Conservation (phyloP, 2,797 vertebrate genomes). For the Sebastes glaucus region DNA sequence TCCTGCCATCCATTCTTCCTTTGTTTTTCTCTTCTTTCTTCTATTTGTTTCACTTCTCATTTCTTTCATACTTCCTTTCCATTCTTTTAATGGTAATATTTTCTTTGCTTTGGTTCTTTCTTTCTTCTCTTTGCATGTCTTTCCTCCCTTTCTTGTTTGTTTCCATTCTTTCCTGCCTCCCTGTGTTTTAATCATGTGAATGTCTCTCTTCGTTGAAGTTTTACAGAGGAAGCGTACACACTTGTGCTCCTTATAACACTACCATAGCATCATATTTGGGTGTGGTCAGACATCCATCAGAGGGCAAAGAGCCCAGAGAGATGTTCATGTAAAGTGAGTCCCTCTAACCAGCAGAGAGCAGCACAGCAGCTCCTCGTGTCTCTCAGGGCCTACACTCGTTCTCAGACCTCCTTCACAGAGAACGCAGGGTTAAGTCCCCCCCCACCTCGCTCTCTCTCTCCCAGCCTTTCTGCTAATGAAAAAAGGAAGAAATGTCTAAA, state of each 20-base stretch:
- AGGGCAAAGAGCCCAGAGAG: too few species aligned
- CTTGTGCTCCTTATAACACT: too few species aligned
- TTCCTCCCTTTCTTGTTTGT: not conserved
- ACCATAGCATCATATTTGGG: not conserved
- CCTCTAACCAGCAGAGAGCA: not conserved
- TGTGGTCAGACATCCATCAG: not conserved
- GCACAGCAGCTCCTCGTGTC: too few species aligned
- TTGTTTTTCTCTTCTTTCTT: too few species aligned
- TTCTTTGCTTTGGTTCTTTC: not conserved
- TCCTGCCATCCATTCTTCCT: too few species aligned
- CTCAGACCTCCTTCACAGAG: not conserved
- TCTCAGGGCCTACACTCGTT: not conserved
- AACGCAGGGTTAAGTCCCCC: not conserved
- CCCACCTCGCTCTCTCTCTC: not conserved
- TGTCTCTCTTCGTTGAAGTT: not conserved
- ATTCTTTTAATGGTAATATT: not conserved
- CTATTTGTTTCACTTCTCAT: too few species aligned
- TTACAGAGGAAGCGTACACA: too few species aligned
- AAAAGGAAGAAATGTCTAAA: constrained; percentile 2
- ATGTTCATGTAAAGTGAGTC: not conserved
- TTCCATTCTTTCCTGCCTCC: too few species aligned
- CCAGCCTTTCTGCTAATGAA: not conserved
- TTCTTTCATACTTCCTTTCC: not conserved
- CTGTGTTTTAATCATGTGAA: not conserved
- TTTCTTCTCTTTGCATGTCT: not conserved